Evolutionary conservation across 2,888 invertebrate species (phyloP).

Genomic region (Heliconius charithonia): DNA sequence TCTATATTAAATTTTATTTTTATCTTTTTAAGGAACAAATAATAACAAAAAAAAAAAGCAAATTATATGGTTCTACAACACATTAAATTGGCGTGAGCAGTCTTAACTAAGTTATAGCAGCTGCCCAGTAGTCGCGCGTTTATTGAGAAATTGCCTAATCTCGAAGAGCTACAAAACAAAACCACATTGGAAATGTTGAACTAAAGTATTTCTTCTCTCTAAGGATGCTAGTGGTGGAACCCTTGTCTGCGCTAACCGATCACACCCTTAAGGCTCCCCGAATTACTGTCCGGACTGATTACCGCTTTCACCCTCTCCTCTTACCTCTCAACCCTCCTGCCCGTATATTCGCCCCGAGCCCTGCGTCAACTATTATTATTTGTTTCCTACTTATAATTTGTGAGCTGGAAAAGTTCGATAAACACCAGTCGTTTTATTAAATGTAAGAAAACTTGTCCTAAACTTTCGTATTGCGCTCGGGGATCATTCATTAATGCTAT

Average conservation of each 20-base stretch:
- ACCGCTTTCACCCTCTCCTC: conserved; percentile 63
- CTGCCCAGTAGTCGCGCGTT: conserved; percentile 77
- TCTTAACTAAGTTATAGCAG: conserved; percentile 76
- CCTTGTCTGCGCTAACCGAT: conserved; percentile 82
- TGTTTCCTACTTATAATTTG: conserved; percentile 81
- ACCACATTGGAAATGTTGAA: conserved; percentile 82
- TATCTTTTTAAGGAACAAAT: neutral
- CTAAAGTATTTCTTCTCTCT: conserved; percentile 82
- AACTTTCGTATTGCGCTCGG: conserved; percentile 70
- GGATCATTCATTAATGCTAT: conserved; percentile 68
- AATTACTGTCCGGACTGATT: conserved; percentile 82
- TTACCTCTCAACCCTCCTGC: conserved; percentile 49
- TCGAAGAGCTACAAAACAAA: conserved; percentile 82
- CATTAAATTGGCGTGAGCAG: conserved; percentile 81
- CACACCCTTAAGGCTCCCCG: conserved; percentile 81
- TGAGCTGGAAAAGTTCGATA: conserved; percentile 77
- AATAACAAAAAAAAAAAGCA: neutral
- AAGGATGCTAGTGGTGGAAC: conserved; percentile 78
- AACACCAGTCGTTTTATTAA: conserved; percentile 78
- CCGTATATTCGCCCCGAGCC: conserved; percentile 62
- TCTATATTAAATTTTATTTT: neutral
- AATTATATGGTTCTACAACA: conserved; percentile 65
- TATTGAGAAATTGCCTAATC: conserved; percentile 82
- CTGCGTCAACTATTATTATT: conserved; percentile 81
- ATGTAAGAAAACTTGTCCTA: conserved; percentile 72